phyloP scores from a whole-genome alignment of 2,888 invertebrate species.

The Sminthurinus aureus region DNA sequence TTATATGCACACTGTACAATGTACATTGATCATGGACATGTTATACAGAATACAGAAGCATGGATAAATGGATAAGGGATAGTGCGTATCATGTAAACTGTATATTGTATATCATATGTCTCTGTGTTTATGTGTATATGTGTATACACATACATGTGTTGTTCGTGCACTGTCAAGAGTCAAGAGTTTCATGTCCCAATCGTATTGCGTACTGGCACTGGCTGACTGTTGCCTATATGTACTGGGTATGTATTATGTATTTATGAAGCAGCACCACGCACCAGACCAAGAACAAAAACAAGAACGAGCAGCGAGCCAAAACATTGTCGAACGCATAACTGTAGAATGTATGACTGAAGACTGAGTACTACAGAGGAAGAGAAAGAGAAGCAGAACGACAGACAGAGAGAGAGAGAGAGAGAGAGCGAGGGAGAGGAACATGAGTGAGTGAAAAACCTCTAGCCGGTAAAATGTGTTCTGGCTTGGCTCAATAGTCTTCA shows the following conservation, averaged over 20 bases:
- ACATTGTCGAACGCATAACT: background rate
- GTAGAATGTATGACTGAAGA: background rate
- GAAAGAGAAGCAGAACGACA: background rate
- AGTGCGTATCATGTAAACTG: too few relatives aligned
- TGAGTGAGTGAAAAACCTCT: background rate
- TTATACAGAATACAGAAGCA: too few relatives aligned
- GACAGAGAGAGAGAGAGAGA: background rate
- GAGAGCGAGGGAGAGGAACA: background rate
- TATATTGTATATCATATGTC: too few relatives aligned
- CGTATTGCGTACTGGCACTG: background rate
- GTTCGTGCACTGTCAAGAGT: too few relatives aligned
- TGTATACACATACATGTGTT: too few relatives aligned
- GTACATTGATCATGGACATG: too few relatives aligned
- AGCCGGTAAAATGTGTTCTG: conserved; percentile 13
- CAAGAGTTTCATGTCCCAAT: too few relatives aligned
- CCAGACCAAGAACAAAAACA: background rate
- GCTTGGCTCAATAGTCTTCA: conserved; percentile 19
- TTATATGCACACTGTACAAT: too few relatives aligned
- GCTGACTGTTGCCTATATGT: background rate
- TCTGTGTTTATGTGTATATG: too few relatives aligned
- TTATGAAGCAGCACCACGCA: background rate
- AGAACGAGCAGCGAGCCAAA: background rate
- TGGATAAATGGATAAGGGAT: too few relatives aligned
- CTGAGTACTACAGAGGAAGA: background rate
- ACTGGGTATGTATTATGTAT: background rate